Percentiles rank a stretch among this genome's conserved stretches.
These are phyloP conservation scores for Pteruthius melanotis DNA, from an alignment of 2,113 vertebrate genomes.

Conservation along the genomic window DNA sequence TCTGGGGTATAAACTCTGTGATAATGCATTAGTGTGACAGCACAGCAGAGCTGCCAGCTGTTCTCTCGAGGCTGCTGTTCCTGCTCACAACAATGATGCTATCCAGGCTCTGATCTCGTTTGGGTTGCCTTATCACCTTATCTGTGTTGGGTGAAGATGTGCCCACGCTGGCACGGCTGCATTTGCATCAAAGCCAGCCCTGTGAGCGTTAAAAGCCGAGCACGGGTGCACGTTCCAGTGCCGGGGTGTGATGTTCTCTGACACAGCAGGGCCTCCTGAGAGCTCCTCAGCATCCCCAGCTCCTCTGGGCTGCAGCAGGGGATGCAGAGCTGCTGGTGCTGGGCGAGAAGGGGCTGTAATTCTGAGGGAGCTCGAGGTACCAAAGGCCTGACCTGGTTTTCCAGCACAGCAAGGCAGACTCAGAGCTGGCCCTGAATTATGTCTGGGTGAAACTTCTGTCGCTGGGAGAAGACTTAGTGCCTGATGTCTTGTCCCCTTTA, in stretches of 20 bases:
- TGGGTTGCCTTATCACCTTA: background rate
- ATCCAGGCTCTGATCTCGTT: fast-evolving
- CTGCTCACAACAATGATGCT: fast-evolving
- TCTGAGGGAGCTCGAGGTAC: background rate
- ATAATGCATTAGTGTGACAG: background rate
- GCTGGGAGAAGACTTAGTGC: background rate
- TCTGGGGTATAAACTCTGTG: background rate
- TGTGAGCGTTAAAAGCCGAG: background rate
- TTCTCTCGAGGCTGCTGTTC: background rate
- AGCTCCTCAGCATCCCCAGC: background rate
- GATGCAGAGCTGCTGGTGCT: background rate
- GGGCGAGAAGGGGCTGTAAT: background rate
- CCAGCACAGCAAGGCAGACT: background rate
- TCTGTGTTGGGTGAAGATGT: background rate
- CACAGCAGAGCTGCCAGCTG: background rate
- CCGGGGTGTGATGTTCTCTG: background rate
- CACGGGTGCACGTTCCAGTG: background rate
- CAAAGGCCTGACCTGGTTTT: background rate
- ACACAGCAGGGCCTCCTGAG: background rate
- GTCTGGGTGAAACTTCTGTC: background rate
- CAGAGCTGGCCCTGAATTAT: background rate
- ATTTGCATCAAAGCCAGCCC: background rate
- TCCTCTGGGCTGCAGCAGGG: background rate
- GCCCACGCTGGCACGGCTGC: fast-evolving
- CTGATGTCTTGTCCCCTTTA: background rate